Evolutionary conservation across 2,888 invertebrate species (phyloP), one percentile per base, ranked within the genome.

Genomic region (Cryptocheilus praepositus): DNA sequence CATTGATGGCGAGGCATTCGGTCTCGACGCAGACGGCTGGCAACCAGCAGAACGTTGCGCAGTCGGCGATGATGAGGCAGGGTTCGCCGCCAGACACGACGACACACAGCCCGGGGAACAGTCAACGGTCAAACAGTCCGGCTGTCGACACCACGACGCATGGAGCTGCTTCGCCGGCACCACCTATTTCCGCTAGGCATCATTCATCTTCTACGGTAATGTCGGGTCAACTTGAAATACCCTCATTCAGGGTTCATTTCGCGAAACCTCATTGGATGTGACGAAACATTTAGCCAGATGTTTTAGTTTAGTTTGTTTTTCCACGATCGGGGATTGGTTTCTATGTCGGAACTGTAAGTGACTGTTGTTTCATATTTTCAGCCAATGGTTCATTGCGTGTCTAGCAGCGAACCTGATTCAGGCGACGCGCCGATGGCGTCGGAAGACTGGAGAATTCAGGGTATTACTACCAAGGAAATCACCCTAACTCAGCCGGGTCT

Each of bases 311-410:
- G 18, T 19, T 56, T 36, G 3, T 36, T 55, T 43, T 0, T 16
- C 5, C 13, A 18, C 22, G 15, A 21, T 1, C n/a, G 11, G 28
- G 25, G 22, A 53, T 21, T n/a, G 13, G 22, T 19, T 52, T 52
- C 15, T 11, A 53, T n/a, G 52, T 1, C 15, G 15, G 21, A 52
- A 21, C 11, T 21, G 52, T 19, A 8, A 52, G n/a, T 55, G 28
- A 55, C 16, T 11, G 5, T 25, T 58, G 3, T 19, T 54, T 43
- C 53, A 7, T 22, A 55, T 73, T 85, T 86, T 55, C 89, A 93
- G 93, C 93, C 94, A 5, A 93, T 95, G 95, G 96, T 96, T 28
- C 96, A 96, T 86, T 96, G 95, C 86, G 94, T 96, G 71, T 95
- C 96, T 43, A 95, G 95, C 85, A 95, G 95, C 80, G 95, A 95